Conservation (phyloP, 2,888 invertebrate genomes). For the Oligia fasciuncula region DNA sequence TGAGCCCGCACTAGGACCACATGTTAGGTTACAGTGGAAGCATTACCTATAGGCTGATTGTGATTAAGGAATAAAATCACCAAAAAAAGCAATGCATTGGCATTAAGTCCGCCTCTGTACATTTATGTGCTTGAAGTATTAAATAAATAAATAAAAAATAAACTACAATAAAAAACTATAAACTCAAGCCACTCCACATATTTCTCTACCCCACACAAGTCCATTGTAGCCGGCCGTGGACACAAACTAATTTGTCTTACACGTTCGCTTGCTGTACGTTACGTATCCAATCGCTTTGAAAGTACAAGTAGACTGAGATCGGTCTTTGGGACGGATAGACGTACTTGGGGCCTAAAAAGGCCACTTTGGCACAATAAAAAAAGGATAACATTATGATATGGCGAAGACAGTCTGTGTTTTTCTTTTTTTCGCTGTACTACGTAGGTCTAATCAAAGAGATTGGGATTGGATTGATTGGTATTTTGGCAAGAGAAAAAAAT, state of each 20-base stretch:
- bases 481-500: too few relatives aligned
- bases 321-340: slow-evolving; percentile 10
- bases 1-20: background rate
- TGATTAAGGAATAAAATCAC: too few relatives aligned
- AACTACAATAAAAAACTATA: slow-evolving; percentile 1
- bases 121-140: too few relatives aligned
- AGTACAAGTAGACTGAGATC: slow-evolving; percentile 37
- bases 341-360: background rate
- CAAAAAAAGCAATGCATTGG: background rate
- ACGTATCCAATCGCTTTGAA: slow-evolving; percentile 35
- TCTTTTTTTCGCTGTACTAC: too few relatives aligned
- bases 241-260: slow-evolving; percentile 79
- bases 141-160: background rate
- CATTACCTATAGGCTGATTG: background rate
- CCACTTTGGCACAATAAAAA: too few relatives aligned
- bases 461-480: too few relatives aligned
- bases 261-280: slow-evolving; percentile 60
- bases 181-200: slow-evolving; percentile 34
- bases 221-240: slow-evolving; percentile 55
- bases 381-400: too few relatives aligned
- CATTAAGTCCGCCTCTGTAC: too few relatives aligned
- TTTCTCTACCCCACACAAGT: slow-evolving; percentile 33
- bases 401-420: too few relatives aligned
- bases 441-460: too few relatives aligned
- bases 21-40: background rate